Evolutionary conservation across 2,888 invertebrate genomes (phyloP).

Genomic region (Ceraclea dissimilis): DNA sequence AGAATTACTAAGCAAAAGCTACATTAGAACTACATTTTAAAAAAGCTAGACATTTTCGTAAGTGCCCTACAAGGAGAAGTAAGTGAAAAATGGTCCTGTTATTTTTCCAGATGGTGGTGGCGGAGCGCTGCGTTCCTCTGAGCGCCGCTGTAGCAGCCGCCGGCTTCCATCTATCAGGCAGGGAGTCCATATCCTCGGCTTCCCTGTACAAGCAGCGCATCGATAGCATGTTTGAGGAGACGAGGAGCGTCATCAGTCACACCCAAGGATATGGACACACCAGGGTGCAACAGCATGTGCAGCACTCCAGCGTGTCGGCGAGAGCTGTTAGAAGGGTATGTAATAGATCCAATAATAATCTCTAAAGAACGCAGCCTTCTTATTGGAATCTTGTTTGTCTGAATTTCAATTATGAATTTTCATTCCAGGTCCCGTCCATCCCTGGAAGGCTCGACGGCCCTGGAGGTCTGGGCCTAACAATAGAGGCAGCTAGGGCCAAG

Average conservation of each 20-base stretch:
- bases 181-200: slow-evolving; percentile 45
- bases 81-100: too few relatives aligned
- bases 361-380: neutral
- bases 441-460: slow-evolving; percentile 24
- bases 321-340: slow-evolving; percentile 29
- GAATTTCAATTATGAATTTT: neutral
- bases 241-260: slow-evolving; percentile 50
- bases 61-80: too few relatives aligned
- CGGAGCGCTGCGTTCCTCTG: slow-evolving; percentile 31
- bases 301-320: slow-evolving; percentile 33
- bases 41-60: too few relatives aligned
- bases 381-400: neutral
- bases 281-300: slow-evolving; percentile 2
- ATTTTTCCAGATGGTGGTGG: slow-evolving; percentile 44
- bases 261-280: slow-evolving; percentile 12
- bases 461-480: slow-evolving; percentile 17
- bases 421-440: slow-evolving; percentile 22
- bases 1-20: too few relatives aligned
- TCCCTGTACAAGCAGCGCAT: slow-evolving; percentile 77
- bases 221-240: slow-evolving; percentile 77
- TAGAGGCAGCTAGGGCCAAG: slow-evolving; percentile 10
- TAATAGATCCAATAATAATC: neutral
- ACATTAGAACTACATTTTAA: too few relatives aligned
- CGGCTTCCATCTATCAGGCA: slow-evolving; percentile 38
- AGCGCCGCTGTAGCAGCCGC: slow-evolving; percentile 31